Evolutionary conservation across 64 coral and sea anemone genomes (phyloP).

Genomic region (Astreopora myriophthalma): DNA sequence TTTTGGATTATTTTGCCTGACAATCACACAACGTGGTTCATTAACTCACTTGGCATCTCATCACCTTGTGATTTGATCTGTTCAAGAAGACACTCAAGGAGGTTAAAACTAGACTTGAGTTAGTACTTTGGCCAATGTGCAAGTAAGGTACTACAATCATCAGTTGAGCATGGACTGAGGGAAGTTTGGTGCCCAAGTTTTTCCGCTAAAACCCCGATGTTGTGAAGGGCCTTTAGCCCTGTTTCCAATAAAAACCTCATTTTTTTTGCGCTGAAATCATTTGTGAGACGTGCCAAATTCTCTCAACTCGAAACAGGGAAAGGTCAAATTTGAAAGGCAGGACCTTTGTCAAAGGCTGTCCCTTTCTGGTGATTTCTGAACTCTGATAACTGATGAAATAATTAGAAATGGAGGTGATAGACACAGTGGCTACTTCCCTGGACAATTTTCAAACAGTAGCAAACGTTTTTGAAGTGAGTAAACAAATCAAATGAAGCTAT

Average conservation of each 20-base stretch:
- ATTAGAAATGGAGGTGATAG: slow-evolving; percentile 13
- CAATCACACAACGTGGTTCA: too few species aligned
- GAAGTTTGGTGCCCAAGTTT: background rate
- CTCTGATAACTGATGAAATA: slow-evolving; percentile 17
- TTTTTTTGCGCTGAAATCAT: background rate
- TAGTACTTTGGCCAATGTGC: too few species aligned
- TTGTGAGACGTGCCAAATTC: too few species aligned
- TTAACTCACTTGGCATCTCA: too few species aligned
- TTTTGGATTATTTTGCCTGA: too few species aligned
- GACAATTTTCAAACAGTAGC: slow-evolving; percentile 24
- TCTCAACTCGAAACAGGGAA: too few species aligned
- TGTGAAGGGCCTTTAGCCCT: background rate
- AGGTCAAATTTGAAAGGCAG: background rate
- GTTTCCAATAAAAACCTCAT: background rate
- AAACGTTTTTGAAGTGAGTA: slow-evolving; percentile 22
- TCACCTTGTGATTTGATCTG: too few species aligned
- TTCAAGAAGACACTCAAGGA: too few species aligned
- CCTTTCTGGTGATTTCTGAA: background rate
- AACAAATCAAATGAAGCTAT: background rate
- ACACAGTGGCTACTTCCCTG: slow-evolving; percentile 16
- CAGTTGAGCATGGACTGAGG: background rate
- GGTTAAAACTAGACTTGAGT: too few species aligned
- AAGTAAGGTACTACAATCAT: too few species aligned
- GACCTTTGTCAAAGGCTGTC: background rate
- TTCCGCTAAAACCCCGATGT: background rate